phyloP scores from a whole-genome alignment of 2,113 vertebrate species.

The Brienomyrus longianalis region DNA sequence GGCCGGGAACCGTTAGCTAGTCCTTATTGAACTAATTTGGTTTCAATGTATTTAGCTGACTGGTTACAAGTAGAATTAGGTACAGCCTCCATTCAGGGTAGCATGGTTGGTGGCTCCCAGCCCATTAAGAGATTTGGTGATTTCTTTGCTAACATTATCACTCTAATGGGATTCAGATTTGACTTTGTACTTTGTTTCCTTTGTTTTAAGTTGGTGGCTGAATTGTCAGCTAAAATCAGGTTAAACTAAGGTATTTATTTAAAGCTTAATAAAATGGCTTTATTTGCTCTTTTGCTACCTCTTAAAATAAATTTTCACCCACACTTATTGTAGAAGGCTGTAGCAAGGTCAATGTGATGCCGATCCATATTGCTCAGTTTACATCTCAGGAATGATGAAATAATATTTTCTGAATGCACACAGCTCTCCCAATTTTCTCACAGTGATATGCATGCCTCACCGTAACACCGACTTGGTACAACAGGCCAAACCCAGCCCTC shows the following conservation, averaged over 20 bases:
- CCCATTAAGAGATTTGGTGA: neutral
- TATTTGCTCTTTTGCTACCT: neutral
- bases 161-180: neutral
- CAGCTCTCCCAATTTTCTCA: neutral
- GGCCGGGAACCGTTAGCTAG: neutral
- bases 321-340: neutral
- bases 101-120: neutral
- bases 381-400: neutral
- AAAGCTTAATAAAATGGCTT: neutral
- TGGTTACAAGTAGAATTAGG: neutral
- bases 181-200: neutral
- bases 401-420: neutral
- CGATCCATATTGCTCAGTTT: neutral
- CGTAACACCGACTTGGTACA: neutral
- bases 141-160: neutral
- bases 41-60: neutral
- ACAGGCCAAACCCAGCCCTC: neutral
- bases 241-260: neutral
- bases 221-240: neutral
- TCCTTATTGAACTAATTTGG: neutral
- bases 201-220: neutral
- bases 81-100: neutral
- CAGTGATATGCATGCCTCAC: neutral
- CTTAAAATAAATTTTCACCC: neutral
- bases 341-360: neutral